Base-by-base conservation (phyloP, 2,888 invertebrate genomes). In the Trichacis sp. region DNA sequence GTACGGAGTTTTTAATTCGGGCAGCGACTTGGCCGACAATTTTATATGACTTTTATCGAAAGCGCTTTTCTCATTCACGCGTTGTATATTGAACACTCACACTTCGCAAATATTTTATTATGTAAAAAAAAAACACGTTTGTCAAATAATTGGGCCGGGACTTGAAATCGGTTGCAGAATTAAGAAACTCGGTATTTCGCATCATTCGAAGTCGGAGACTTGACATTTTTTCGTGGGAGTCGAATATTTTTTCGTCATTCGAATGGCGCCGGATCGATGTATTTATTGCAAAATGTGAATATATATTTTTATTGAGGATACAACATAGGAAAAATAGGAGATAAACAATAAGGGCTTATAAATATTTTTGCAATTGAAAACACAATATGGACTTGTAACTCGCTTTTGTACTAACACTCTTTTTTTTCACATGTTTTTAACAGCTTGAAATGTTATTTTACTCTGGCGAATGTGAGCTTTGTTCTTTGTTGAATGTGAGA, bases 41-140 rank as follows among this genome's bases (percentile, higher is more conserved):
- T 82, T 82, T 81, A 76, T 81, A 81, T 73, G 72, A 79, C 73
- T 79, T 81, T 79, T 77, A 77, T 79, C 74, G 72, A 64, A 43
- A 75, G 76, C 71, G 71, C 64, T 74, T 68, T 54, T 69, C 57
- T 75, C 72, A 77, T 73, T 76, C 73, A 70, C 69, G 58, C 69
- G n/a, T n/a, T n/a, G n/a, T n/a, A n/a, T n/a, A n/a, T n/a, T n/a
- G n/a, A n/a, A n/a, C n/a, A n/a, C n/a, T n/a, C n/a, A n/a, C n/a
- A n/a, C n/a, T n/a, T n/a, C n/a, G n/a, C n/a, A n/a, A n/a, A n/a
- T n/a, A n/a, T n/a, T n/a, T n/a, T n/a, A n/a, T n/a, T n/a, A n/a
- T n/a, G n/a, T n/a, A n/a, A n/a, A n/a, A n/a, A n/a, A n/a, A n/a
- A n/a, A n/a, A n/a, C n/a, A n/a, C n/a, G n/a, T n/a, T n/a, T n/a